phyloP scores from a whole-genome alignment of 2,797 vertebrate genomes.

The Enteromius viviparus region DNA sequence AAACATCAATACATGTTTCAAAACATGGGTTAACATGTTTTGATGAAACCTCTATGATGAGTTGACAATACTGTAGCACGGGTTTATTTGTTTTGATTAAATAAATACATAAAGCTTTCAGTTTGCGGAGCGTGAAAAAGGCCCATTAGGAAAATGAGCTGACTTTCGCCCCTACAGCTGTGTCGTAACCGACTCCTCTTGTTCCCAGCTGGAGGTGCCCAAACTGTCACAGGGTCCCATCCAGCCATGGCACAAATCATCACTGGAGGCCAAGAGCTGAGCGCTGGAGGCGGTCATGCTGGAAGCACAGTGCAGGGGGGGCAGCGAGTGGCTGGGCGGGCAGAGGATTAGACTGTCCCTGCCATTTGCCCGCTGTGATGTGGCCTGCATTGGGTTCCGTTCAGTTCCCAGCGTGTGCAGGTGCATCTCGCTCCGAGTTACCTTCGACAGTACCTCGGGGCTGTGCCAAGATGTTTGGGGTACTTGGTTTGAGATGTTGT shows the following conservation, averaged over 20 bases:
- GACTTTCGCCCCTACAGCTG: constrained; percentile 68
- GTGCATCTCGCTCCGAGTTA: constrained; percentile 83
- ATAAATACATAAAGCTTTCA: too few relatives aligned
- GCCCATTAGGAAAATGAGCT: not conserved
- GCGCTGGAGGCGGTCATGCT: constrained; percentile 84
- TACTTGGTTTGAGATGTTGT: constrained; percentile 85
- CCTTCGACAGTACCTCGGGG: constrained; percentile 77
- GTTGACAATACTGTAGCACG: too few relatives aligned
- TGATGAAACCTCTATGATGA: too few relatives aligned
- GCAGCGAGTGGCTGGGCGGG: constrained; percentile 74
- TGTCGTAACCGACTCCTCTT: constrained; percentile 86
- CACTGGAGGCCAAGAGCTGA: constrained; percentile 83
- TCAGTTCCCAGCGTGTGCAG: constrained; percentile 77
- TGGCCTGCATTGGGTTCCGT: constrained; percentile 49
- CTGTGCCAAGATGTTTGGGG: constrained; percentile 83
- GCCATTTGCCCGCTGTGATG: constrained; percentile 70
- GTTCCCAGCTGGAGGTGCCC: constrained; percentile 83
- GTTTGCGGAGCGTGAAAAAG: too few relatives aligned
- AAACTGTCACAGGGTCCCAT: constrained; percentile 83
- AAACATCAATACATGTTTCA: too few relatives aligned
- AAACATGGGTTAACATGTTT: too few relatives aligned
- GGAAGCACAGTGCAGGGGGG: constrained; percentile 85
- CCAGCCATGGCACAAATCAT: constrained; percentile 85
- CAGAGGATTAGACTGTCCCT: constrained; percentile 77
- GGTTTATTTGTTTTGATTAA: too few relatives aligned